Evolutionary conservation across 2,113 vertebrate genomes (phyloP).

Genomic region (Sinosuthora webbiana): DNA sequence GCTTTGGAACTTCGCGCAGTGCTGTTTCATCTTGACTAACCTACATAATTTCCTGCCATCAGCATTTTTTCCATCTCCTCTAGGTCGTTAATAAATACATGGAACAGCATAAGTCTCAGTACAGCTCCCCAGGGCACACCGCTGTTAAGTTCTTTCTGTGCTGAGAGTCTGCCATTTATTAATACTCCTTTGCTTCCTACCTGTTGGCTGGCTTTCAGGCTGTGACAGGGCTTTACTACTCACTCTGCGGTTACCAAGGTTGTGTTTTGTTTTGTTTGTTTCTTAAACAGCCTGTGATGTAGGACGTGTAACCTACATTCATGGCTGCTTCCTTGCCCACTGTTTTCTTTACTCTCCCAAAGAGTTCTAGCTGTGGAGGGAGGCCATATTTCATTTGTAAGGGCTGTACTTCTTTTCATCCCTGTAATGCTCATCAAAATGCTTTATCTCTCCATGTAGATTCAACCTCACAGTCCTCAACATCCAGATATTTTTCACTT

Average conservation of each 20-base stretch:
- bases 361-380: not conserved
- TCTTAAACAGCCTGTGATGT: not conserved
- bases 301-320: not conserved
- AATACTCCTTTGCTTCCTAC: not conserved
- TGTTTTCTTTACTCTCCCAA: not conserved
- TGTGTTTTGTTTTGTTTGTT: not conserved
- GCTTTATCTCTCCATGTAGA: conserved; percentile 3
- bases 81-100: conserved; percentile 34
- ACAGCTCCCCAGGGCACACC: not conserved
- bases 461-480: not conserved
- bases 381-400: not conserved
- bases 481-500: conserved; percentile 8
- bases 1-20: not conserved
- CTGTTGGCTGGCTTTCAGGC: conserved; percentile 10
- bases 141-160: not conserved
- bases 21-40: conserved; percentile 45
- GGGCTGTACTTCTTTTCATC: not conserved
- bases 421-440: conserved; percentile 21
- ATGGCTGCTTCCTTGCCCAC: not conserved
- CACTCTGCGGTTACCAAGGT: not conserved
- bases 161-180: not conserved
- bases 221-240: not conserved
- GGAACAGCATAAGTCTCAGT: not conserved
- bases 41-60: conserved; percentile 49
- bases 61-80: conserved; percentile 35